Base-by-base conservation (phyloP, 2,113 vertebrate species). In the Glareola pratincola region DNA sequence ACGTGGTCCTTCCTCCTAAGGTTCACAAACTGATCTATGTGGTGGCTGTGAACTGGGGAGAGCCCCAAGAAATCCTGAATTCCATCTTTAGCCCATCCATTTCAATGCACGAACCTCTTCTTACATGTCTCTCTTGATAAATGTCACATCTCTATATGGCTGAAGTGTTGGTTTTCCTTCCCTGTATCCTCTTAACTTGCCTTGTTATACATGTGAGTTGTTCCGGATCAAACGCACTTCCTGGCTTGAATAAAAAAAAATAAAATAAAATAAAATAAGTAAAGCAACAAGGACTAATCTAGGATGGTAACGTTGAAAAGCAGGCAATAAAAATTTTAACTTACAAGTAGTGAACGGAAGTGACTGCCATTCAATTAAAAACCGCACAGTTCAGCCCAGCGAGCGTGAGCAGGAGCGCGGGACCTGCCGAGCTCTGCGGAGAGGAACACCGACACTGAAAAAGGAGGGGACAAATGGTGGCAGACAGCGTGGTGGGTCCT, bases 361-460 rank as follows among this genome's bases (percentile, higher is more conserved):
- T 48, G 48, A 41, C 57, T 67, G 72, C 57, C 53, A 24, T 73
- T 64, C 43, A 19, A 2, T 60, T 76, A 77, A 72, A 89, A 90
- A 2, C 0, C 19, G 45, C 17, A 15, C 36, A 78, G 13, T 36
- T 72, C 56, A 75, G 56, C 50, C 63, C 3, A 1, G n/a, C 2
- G 2, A 34, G 37, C 3, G 6, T 8, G 27, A 53, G 27, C 19
- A 34, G 53, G 36, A 43, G 26, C 2, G 1, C 2, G 0, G 47
- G 73, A 78, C 47, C 10, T 54, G 51, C 59, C 0, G 3, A 75
- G 66, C 39, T 10, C 29, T 4, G 3, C 3, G 10, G 54, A 60
- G 48, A 39, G 4, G 6, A 64, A 14, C 15, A 0, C 9, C 2
- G 13, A 23, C 0, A 5, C 67, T 32, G n/a, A 60, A 11, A 36